These are phyloP conservation scores for Patella vulgata DNA, from an alignment of 1,140 invertebrate genomes.

Conservation along the genomic window DNA sequence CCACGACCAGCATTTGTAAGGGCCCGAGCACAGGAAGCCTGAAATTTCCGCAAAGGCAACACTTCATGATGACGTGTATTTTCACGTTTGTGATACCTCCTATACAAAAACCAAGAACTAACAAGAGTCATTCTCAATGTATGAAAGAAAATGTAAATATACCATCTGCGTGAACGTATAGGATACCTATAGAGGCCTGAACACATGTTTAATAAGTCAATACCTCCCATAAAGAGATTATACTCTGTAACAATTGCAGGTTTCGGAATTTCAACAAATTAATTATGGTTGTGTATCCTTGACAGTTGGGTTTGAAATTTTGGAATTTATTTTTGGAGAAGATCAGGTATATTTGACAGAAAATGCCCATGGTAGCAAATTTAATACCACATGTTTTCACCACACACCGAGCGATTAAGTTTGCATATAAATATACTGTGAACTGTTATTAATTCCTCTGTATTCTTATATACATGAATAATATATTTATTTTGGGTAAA, in stretches of 20 bases:
- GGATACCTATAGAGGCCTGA: conserved; percentile 46
- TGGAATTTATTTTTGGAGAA: too few species aligned
- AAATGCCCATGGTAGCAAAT: too few species aligned
- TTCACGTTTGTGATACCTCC: conserved; percentile 21
- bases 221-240: conserved; percentile 65
- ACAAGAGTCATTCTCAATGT: conserved; percentile 46
- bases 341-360: too few species aligned
- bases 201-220: conserved; percentile 57
- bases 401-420: too few species aligned
- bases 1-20: conserved; percentile 2
- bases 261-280: too few species aligned
- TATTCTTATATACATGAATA: too few species aligned
- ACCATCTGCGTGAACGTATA: conserved; percentile 52
- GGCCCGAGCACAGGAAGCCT: background rate
- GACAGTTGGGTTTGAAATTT: too few species aligned
- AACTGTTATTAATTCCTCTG: too few species aligned
- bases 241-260: conserved; percentile 61
- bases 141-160: conserved; percentile 47
- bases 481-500: too few species aligned
- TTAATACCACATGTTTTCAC: too few species aligned
- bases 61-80: background rate
- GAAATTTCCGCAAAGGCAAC: conserved; percentile 2
- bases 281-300: too few species aligned
- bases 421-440: too few species aligned
- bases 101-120: conserved; percentile 54